Evolutionary conservation across 2,113 vertebrate species (phyloP).

Genomic region (Balaeniceps rex): DNA sequence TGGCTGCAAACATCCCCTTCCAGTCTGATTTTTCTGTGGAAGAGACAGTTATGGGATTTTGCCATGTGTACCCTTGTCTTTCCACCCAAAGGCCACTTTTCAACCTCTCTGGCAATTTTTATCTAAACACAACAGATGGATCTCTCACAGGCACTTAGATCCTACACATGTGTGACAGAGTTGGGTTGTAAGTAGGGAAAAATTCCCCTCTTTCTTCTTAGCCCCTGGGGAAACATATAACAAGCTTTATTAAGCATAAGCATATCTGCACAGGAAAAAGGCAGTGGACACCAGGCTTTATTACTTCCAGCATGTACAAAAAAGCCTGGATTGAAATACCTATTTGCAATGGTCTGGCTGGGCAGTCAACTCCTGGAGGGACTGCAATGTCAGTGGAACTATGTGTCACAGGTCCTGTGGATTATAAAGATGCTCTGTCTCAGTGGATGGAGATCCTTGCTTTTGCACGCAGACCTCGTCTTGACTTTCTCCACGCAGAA

Average conservation of each 20-base stretch:
- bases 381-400: neutral
- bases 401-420: neutral
- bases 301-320: neutral
- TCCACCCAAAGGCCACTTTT: neutral
- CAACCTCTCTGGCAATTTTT: neutral
- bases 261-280: neutral
- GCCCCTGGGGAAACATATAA: neutral
- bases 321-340: neutral
- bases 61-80: rapidly evolving
- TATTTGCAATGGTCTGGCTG: neutral
- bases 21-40: neutral
- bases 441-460: neutral
- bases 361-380: neutral
- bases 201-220: neutral
- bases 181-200: neutral
- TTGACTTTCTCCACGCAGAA: neutral
- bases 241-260: neutral
- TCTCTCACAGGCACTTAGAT: neutral
- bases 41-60: neutral
- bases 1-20: neutral
- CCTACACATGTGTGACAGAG: rapidly evolving
- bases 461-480: neutral
- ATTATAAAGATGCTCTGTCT: neutral
- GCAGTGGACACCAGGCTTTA: neutral
- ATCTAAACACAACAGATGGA: neutral